These are phyloP conservation scores for Matsumyia berberina DNA, from an alignment of 2,888 invertebrate species.

Conservation along the genomic window DNA sequence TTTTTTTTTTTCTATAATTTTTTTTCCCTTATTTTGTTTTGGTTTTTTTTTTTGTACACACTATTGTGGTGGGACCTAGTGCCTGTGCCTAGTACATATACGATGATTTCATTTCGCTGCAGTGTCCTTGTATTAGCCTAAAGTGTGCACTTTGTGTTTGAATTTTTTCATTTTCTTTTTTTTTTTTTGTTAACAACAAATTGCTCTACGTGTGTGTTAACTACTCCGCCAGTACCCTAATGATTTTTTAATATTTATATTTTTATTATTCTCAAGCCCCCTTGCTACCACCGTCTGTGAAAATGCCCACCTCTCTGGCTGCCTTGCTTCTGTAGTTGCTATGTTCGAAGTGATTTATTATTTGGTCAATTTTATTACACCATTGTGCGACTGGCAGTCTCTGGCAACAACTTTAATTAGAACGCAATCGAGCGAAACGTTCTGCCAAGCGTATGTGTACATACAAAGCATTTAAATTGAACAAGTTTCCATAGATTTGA, in stretches of 20 bases:
- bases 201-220: constrained; percentile 14
- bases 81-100: constrained; percentile 10
- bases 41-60: constrained; percentile 72
- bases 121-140: constrained; percentile 61
- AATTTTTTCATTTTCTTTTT: constrained; percentile 27
- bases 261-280: constrained; percentile 4
- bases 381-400: neutral
- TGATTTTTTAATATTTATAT: neutral
- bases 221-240: neutral
- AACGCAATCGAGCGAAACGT: neutral
- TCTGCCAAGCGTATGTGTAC: neutral
- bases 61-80: neutral
- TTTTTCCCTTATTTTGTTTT: constrained; percentile 66
- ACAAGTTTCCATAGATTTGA: constrained; percentile 9
- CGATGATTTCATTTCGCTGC: constrained; percentile 60
- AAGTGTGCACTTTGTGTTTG: constrained; percentile 47
- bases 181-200: no score
- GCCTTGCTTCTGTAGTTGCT: no score
- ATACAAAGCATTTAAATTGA: neutral
- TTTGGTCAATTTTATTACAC: no score
- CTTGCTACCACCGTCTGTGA: neutral
- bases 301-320: no score
- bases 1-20: constrained; percentile 38
- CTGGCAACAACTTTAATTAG: neutral
- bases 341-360: no score